These are phyloP conservation scores for Apostichopus leukothele DNA, from an alignment of 53 echinoderm and acorn worm genomes.

Conservation along the genomic window DNA sequence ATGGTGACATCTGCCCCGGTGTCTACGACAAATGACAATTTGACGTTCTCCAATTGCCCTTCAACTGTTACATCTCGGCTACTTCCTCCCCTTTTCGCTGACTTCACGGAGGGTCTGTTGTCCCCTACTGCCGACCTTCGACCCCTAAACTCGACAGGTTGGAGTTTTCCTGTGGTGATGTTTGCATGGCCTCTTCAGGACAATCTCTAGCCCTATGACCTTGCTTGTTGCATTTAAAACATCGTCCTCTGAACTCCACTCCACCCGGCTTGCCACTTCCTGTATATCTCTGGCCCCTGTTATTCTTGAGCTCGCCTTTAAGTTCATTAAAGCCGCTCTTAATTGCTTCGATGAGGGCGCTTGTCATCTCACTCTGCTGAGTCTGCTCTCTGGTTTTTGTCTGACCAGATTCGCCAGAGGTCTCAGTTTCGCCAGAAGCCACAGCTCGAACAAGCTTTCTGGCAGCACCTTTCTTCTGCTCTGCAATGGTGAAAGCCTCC, in stretches of 20 bases:
- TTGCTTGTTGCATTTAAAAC: background rate
- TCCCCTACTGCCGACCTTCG: constrained; percentile 12
- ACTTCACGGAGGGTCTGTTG: background rate
- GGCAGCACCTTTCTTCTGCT: too few relatives aligned
- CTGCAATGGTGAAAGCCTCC: too few relatives aligned
- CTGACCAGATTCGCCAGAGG: too few relatives aligned
- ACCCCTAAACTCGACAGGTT: constrained; percentile 3
- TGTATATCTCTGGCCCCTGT: too few relatives aligned
- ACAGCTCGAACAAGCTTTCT: too few relatives aligned
- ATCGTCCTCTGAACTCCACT: background rate
- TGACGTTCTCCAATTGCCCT: too few relatives aligned
- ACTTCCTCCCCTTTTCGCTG: background rate
- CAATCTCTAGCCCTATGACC: background rate
- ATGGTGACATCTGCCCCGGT: too few relatives aligned
- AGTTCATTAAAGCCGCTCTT: background rate
- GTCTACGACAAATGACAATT: too few relatives aligned
- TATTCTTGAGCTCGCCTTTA: too few relatives aligned
- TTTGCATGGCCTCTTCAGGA: background rate
- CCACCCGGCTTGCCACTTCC: background rate
- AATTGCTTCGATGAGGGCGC: background rate
- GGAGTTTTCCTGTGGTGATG: background rate
- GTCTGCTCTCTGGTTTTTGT: too few relatives aligned
- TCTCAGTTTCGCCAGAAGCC: too few relatives aligned
- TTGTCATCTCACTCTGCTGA: background rate
- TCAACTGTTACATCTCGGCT: too few relatives aligned